These are phyloP conservation scores for Panthera uncia DNA, from an alignment of 2,113 vertebrate species.

Conservation along the genomic window DNA sequence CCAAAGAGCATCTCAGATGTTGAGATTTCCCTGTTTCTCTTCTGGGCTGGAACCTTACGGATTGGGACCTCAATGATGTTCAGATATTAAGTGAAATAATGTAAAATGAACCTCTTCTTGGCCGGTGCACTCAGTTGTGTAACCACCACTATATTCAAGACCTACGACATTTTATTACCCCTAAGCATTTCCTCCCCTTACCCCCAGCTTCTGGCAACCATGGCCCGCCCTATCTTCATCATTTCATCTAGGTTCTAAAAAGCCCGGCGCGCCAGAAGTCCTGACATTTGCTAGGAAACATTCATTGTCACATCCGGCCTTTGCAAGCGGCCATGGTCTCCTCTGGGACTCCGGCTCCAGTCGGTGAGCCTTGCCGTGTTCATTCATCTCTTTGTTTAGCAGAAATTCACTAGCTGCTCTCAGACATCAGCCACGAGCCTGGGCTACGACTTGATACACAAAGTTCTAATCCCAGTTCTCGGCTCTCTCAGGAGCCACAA, in stretches of 20 bases:
- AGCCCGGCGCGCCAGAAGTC: not conserved
- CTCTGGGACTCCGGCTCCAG: not conserved
- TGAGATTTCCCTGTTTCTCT: not conserved
- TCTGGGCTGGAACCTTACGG: not conserved
- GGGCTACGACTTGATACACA: not conserved
- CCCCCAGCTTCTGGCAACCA: not conserved
- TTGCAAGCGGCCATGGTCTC: not conserved
- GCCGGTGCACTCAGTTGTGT: not conserved
- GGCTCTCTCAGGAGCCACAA: not conserved
- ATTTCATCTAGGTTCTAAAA: not conserved
- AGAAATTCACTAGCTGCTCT: fast-evolving
- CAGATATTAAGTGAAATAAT: not conserved
- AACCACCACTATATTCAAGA: not conserved
- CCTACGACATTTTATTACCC: not conserved
- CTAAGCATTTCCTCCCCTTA: fast-evolving
- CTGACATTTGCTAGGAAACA: not conserved
- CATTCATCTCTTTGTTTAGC: not conserved
- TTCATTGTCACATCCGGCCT: fast-evolving
- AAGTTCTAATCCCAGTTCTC: not conserved
- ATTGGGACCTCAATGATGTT: not conserved
- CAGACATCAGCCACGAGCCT: fast-evolving
- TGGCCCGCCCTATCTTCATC: not conserved
- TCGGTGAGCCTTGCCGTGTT: fast-evolving
- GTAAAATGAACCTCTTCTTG: not conserved
- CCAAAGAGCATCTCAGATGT: not conserved